Percentiles rank a stretch among this genome's conserved stretches.
Conservation (phyloP, 1,140 invertebrate species). For the Saxidomus purpurata region DNA sequence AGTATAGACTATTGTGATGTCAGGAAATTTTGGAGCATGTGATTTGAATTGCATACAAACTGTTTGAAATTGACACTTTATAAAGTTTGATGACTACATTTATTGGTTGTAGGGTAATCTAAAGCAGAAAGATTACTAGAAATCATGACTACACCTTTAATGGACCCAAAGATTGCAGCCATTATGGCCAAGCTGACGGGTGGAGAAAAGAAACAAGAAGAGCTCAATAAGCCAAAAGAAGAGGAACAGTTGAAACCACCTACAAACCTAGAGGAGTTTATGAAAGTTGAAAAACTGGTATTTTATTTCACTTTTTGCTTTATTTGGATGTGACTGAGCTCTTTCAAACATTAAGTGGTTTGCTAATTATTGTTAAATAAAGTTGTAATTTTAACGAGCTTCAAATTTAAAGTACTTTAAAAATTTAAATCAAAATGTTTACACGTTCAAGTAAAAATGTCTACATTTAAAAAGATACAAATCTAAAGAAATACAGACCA, state of each 20-base stretch:
- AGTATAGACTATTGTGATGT: not conserved
- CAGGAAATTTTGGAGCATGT: not conserved
- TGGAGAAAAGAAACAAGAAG: constrained; percentile 37
- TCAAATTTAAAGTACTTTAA: too few relatives aligned
- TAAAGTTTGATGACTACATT: not conserved
- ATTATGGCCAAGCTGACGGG: constrained; percentile 56
- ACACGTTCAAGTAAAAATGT: not conserved
- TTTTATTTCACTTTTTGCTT: not conserved
- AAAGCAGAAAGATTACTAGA: too few relatives aligned
- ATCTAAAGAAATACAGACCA: too few relatives aligned
- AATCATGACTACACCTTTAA: constrained; percentile 9
- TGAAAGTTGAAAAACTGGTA: constrained; percentile 74
- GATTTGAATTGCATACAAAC: not conserved
- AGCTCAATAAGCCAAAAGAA: not conserved
- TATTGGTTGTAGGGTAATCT: not conserved
- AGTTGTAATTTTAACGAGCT: too few relatives aligned
- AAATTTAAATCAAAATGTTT: too few relatives aligned
- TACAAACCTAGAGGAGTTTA: constrained; percentile 71
- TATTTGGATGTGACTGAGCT: too few relatives aligned
- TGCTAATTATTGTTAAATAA: too few relatives aligned
- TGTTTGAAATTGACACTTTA: not conserved
- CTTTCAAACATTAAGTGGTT: too few relatives aligned
- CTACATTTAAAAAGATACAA: too few relatives aligned
- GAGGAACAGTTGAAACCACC: constrained; percentile 64
- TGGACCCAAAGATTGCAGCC: constrained; percentile 51